phyloP scores from a whole-genome alignment of 2,797 vertebrate species.

The Aplochiton taeniatus region DNA sequence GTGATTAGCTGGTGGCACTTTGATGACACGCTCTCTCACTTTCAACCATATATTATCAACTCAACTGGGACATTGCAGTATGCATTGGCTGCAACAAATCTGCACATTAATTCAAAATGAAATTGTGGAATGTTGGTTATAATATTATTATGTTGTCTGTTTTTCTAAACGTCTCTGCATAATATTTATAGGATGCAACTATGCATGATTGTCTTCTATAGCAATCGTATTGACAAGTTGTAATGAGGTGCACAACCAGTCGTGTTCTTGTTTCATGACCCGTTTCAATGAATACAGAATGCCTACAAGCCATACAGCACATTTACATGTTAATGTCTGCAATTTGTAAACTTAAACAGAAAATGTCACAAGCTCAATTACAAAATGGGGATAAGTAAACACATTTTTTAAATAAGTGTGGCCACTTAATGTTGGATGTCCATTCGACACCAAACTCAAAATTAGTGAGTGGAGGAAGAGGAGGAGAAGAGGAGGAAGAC shows the following conservation, averaged over 20 bases:
- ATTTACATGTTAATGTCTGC: slow-evolving; percentile 76
- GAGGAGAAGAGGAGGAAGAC: slow-evolving; percentile 28
- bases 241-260: too few relatives aligned
- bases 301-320: slow-evolving; percentile 67
- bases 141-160: too few relatives aligned
- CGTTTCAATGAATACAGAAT: slow-evolving; percentile 60
- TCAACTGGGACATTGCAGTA: slow-evolving; percentile 37
- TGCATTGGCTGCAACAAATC: background rate
- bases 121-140: background rate
- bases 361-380: slow-evolving; percentile 79
- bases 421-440: slow-evolving; percentile 69
- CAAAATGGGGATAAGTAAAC: slow-evolving; percentile 78
- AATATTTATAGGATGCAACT: too few relatives aligned
- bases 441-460: slow-evolving; percentile 53
- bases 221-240: too few relatives aligned
- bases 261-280: slow-evolving; percentile 49
- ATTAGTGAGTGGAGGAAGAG: slow-evolving; percentile 48
- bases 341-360: slow-evolving; percentile 80
- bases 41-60: slow-evolving; percentile 42
- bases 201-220: too few relatives aligned
- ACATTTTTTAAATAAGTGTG: slow-evolving; percentile 65
- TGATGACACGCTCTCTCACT: slow-evolving; percentile 51
- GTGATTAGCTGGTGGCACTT: slow-evolving; percentile 34
- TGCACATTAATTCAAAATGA: background rate
- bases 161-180: too few relatives aligned